phyloP scores from a whole-genome alignment of 2,797 vertebrate species.

The Poecilia velifera region DNA sequence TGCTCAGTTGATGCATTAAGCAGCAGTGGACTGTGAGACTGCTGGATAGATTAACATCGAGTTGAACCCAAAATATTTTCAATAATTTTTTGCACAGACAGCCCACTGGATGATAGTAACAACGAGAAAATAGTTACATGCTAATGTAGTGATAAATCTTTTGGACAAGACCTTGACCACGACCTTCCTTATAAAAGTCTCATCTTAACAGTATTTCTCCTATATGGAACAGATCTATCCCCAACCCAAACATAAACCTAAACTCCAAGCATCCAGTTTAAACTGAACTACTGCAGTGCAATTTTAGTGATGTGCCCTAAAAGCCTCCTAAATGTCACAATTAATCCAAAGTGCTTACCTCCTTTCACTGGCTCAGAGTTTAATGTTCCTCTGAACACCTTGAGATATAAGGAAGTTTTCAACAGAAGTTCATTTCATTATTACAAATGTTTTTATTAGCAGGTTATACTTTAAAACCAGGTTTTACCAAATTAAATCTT shows the following conservation, averaged over 20 bases:
- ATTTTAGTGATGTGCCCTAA: neutral
- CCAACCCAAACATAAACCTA: neutral
- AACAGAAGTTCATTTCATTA: neutral
- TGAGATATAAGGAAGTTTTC: neutral
- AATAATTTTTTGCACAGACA: constrained; percentile 19
- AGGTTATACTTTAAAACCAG: neutral
- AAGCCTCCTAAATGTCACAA: neutral
- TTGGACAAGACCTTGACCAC: neutral
- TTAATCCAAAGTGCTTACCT: neutral
- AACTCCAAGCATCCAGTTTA: neutral
- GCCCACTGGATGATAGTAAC: neutral
- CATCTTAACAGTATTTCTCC: neutral
- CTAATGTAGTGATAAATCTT: neutral
- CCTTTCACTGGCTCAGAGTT: neutral
- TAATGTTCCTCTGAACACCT: neutral
- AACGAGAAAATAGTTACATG: neutral
- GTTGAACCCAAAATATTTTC: constrained; percentile 50
- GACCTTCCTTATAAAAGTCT: neutral
- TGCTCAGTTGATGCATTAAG: constrained; percentile 56
- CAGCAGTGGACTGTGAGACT: constrained; percentile 62
- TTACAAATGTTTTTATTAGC: neutral
- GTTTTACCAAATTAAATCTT: too few species aligned
- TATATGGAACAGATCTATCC: neutral
- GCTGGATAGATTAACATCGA: constrained; percentile 61
- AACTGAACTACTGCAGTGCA: neutral